A percentile compares a stretch with the other conserved stretches of the same genome.
Evolutionary conservation across 2,113 vertebrate genomes (phyloP).

Genomic region (Phoenicopterus ruber): DNA sequence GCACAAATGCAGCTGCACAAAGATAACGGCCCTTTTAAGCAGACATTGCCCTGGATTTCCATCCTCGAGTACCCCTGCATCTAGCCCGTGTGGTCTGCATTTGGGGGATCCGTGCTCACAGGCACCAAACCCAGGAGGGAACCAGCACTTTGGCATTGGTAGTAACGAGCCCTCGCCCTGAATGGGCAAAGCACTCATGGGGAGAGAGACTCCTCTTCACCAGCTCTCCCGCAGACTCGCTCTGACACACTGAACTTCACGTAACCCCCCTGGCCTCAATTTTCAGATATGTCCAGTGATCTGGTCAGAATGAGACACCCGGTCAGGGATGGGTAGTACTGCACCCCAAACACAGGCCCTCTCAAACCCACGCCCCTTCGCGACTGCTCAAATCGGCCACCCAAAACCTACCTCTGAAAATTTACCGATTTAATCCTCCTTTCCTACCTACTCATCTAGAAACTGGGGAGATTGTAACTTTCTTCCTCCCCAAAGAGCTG

Average conservation of each 20-base stretch:
- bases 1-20: background rate
- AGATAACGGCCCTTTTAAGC: background rate
- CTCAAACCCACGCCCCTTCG: background rate
- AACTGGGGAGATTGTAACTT: rapidly evolving
- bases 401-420: background rate
- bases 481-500: background rate
- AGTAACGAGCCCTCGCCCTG: background rate
- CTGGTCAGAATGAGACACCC: background rate
- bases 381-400: background rate
- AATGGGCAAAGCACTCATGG: background rate
- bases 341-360: background rate
- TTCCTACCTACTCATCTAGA: background rate
- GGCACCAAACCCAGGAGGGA: background rate
- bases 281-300: background rate
- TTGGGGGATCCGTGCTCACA: background rate
- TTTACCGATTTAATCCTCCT: rapidly evolving
- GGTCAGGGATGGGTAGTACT: background rate
- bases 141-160: background rate
- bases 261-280: background rate
- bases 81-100: rapidly evolving
- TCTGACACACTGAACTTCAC: background rate
- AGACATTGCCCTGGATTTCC: background rate
- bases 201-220: background rate
- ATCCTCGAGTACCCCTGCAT: rapidly evolving
- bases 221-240: background rate